phyloP scores from a whole-genome alignment of 2,888 invertebrate genomes.

The Troglohyphantes excavatus region DNA sequence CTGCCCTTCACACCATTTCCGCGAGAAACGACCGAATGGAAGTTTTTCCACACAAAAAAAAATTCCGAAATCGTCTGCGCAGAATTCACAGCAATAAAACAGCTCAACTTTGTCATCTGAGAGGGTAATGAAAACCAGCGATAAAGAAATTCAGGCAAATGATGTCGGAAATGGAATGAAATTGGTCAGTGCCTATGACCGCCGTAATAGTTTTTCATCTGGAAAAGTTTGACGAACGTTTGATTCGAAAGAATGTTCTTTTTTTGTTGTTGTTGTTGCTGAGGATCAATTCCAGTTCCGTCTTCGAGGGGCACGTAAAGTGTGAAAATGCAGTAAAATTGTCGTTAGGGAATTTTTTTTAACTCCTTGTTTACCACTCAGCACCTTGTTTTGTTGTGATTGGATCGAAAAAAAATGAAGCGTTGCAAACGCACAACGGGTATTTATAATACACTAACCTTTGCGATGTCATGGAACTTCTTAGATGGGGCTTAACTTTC shows the following conservation, averaged over 20 bases:
- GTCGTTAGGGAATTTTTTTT: conserved; percentile 33
- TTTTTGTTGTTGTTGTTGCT: conserved; percentile 4
- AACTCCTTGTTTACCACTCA: conserved; percentile 25
- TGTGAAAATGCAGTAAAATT: conserved; percentile 48
- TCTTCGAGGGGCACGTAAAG: conserved; percentile 1
- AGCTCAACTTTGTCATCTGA: conserved; percentile 23
- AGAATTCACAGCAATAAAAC: conserved; percentile 19
- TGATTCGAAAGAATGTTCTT: conserved; percentile 5
- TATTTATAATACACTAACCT: conserved; percentile 40
- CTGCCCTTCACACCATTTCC: conserved; percentile 48
- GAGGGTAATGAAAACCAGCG: background rate
- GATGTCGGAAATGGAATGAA: conserved; percentile 65
- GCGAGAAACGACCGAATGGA: conserved; percentile 50
- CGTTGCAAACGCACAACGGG: background rate
- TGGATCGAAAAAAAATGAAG: background rate
- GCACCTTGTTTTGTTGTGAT: conserved; percentile 23
- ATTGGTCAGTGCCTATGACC: conserved; percentile 54
- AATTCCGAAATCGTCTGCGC: conserved; percentile 14
- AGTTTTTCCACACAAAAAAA: conserved; percentile 18
- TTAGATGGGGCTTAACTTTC: no score
- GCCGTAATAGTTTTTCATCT: conserved; percentile 21
- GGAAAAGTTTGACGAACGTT: conserved; percentile 38
- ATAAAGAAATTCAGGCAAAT: conserved; percentile 64
- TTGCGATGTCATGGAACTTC: background rate
- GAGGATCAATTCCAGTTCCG: conserved; percentile 12